A percentile compares a stretch with the other conserved stretches of the same genome.
These are phyloP conservation scores for Paracentrotus lividus DNA, from an alignment of 53 echinoderm and acorn worm species.

Conservation along the genomic window DNA sequence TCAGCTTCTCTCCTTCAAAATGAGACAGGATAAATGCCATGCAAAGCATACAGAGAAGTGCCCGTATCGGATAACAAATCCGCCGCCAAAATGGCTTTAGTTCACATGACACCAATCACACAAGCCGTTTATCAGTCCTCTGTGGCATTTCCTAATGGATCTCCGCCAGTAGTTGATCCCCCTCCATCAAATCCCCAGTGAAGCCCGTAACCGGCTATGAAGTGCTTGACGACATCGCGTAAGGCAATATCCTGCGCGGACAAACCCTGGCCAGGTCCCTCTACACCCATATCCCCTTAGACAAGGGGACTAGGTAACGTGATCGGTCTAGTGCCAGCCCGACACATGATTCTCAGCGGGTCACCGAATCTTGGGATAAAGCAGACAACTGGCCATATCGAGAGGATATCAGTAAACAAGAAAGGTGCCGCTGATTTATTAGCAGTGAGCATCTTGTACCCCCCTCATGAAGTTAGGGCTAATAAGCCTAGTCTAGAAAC, in stretches of 20 bases:
- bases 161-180: constrained; percentile 45
- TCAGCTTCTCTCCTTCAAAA: background rate
- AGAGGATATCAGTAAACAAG: constrained; percentile 41
- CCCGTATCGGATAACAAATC: constrained; percentile 29
- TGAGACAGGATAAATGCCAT: background rate
- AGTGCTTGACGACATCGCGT: constrained; percentile 26
- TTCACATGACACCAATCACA: background rate
- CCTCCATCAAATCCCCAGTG: constrained; percentile 42
- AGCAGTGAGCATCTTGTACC: background rate
- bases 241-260: constrained; percentile 28
- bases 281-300: constrained; percentile 3
- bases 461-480: background rate
- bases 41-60: constrained; percentile 48
- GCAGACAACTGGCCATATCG: background rate
- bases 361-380: background rate
- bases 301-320: background rate
- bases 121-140: constrained; percentile 37
- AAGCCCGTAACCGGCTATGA: constrained; percentile 12
- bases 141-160: constrained; percentile 50
- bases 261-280: background rate
- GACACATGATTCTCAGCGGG: constrained; percentile 9
- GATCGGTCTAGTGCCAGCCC: constrained; percentile 36
- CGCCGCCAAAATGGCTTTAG: constrained; percentile 57
- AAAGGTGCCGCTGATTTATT: constrained; percentile 63
- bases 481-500: background rate